Evolutionary conservation across 2,113 vertebrate genomes (phyloP), one percentile per base, ranked within the genome.

Genomic region (Todiramphus saurophagus): DNA sequence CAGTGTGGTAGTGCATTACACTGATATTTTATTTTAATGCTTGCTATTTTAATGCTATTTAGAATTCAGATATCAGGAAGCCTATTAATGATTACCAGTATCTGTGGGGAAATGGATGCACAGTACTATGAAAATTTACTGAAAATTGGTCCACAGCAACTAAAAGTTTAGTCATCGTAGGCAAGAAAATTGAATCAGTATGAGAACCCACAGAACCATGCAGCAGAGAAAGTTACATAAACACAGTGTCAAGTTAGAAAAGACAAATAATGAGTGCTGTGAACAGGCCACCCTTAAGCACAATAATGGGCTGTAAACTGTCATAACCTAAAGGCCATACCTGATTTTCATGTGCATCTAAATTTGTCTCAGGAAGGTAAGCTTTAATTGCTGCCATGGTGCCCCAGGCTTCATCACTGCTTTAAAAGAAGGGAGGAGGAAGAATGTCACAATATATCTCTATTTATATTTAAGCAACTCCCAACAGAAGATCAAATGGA

Each of bases 391-490:
- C 35, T 70, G 28, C n/a, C 78, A 62, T 43, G 1, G 64, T 90
- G 81, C 64, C 48, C 20, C 24, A 63, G 75, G 77, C 37, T 66
- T 95, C 51, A 87, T 88, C 66, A 68, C 13, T 0, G 1, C 31
- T 89, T 78, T 78, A 56, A 80, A 74, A 63, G 1, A 7, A 5
- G 16, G 27, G n/a, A 56, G 31, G 28, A 51, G 16, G 28, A 58
- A 23, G 33, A 46, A 73, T 55, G 37, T 76, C 74, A 85, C 31
- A 81, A 51, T 75, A 9, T 59, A 55, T 68, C 39, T 93, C 63
- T 91, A 89, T 89, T 87, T 91, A 68, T 74, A 62, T 93, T 94
- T 73, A 78, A 92, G 43, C 43, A 87, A 28, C 46, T 78, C 70
- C 21, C 27, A 62, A 83, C 17, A 87, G 53, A 80, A 93, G 24